Conservation (phyloP, 2,888 invertebrate genomes). For the Eugnorisma glareosa region DNA sequence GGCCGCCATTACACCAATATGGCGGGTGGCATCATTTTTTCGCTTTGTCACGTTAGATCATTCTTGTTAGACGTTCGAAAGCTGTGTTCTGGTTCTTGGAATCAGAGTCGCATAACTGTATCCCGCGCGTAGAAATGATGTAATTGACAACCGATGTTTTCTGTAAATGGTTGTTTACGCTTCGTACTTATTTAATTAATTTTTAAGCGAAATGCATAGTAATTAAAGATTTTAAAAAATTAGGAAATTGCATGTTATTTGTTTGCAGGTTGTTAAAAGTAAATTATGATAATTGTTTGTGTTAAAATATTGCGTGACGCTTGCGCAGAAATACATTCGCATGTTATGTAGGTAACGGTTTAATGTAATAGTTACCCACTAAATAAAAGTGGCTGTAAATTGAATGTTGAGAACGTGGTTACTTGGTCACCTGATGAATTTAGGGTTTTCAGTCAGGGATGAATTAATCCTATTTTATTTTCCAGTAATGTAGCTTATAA, state of each 20-base stretch:
- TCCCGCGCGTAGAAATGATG: conserved; percentile 82
- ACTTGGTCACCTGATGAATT: neutral
- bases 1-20: conserved; percentile 88
- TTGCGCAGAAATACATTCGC: conserved; percentile 53
- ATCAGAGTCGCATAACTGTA: conserved; percentile 88
- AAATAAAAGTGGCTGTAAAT: conserved; percentile 48
- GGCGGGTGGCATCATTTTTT: conserved; percentile 89
- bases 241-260: conserved; percentile 52
- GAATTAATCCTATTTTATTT: too few species aligned
- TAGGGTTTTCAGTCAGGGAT: neutral
- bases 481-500: neutral
- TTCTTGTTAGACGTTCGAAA: conserved; percentile 89
- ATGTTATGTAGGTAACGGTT: conserved; percentile 62
- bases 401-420: conserved; percentile 19
- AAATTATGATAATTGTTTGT: conserved; percentile 56
- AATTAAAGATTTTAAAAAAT: conserved; percentile 33
- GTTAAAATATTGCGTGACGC: conserved; percentile 56
- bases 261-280: conserved; percentile 24
- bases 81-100: conserved; percentile 84
- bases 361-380: conserved; percentile 62
- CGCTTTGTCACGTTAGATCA: conserved; percentile 91
- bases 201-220: conserved; percentile 22
- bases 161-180: conserved; percentile 30
- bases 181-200: conserved; percentile 36
- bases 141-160: conserved; percentile 78